Percentiles rank a stretch among this genome's conserved stretches.
Conservation (phyloP, 2,797 vertebrate species). For the Pampus argenteus region DNA sequence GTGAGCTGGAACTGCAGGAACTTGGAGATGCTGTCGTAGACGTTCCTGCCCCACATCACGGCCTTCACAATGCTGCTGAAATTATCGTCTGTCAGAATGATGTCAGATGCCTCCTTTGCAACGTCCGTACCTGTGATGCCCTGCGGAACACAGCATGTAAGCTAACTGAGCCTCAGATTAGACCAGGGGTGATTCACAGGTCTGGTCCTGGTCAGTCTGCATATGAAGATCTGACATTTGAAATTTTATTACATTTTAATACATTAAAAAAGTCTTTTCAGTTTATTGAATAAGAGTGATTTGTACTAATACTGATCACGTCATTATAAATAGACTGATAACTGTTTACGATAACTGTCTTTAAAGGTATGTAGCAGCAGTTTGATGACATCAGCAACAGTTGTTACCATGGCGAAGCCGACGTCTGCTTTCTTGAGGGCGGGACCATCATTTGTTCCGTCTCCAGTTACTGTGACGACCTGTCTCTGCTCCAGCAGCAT, state of each 20-base stretch:
- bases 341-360: too few relatives aligned
- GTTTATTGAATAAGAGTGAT: not conserved
- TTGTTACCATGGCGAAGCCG: constrained; percentile 96
- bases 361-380: not conserved
- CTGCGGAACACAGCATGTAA: constrained; percentile 73
- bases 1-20: constrained; percentile 98
- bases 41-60: constrained; percentile 98
- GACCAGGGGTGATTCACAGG: too few relatives aligned
- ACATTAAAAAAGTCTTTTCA: not conserved
- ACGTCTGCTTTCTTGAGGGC: constrained; percentile 98
- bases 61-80: constrained; percentile 98
- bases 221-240: too few relatives aligned
- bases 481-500: constrained; percentile 93
- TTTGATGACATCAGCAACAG: not conserved
- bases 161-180: too few relatives aligned
- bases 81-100: constrained; percentile 97
- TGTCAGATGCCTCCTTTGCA: constrained; percentile 98
- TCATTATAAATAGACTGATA: too few relatives aligned
- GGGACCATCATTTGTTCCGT: constrained; percentile 97
- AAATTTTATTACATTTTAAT: not conserved
- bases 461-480: constrained; percentile 97
- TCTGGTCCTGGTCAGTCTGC: too few relatives aligned
- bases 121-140: constrained; percentile 98
- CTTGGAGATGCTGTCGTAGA: constrained; percentile 98
- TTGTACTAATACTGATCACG: not conserved